These are phyloP conservation scores for Torymus texanus DNA, from an alignment of 2,888 invertebrate genomes.

Conservation along the genomic window DNA sequence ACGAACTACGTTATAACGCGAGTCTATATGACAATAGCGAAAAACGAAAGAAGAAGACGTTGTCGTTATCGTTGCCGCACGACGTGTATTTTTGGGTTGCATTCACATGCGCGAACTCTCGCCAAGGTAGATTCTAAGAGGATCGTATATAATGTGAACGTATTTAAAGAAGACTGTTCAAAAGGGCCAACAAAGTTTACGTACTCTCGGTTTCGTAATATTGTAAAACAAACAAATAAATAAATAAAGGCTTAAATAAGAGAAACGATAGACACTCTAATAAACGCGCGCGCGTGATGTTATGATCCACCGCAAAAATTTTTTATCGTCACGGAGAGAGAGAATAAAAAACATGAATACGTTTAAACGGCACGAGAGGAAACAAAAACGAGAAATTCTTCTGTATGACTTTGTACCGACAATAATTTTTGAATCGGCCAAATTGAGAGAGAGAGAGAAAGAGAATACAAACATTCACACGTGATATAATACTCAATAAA, in stretches of 20 bases:
- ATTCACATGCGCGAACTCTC: background rate
- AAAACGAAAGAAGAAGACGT: background rate
- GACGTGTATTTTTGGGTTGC: constrained; percentile 6
- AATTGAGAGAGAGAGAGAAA: constrained; percentile 44
- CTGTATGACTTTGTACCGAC: constrained; percentile 48
- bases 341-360: background rate
- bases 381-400: constrained; percentile 26
- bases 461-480: background rate
- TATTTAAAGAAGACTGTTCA: constrained; percentile 41
- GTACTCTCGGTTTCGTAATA: constrained; percentile 23
- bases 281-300: constrained; percentile 15
- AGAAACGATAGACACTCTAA: background rate
- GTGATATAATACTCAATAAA: constrained; percentile 54
- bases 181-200: constrained; percentile 43
- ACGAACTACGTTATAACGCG: no score
- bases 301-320: constrained; percentile 14
- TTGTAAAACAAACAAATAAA: background rate
- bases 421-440: constrained; percentile 57
- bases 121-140: background rate
- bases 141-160: background rate
- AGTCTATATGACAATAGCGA: no score
- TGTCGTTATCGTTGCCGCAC: background rate
- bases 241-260: constrained; percentile 13
- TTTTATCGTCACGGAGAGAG: constrained; percentile 27
- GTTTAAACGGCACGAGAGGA: constrained; percentile 16